Evolutionary conservation across 2,113 vertebrate species (phyloP), one percentile per base, ranked within the genome.

Genomic region (Mormyrus lacerda): DNA sequence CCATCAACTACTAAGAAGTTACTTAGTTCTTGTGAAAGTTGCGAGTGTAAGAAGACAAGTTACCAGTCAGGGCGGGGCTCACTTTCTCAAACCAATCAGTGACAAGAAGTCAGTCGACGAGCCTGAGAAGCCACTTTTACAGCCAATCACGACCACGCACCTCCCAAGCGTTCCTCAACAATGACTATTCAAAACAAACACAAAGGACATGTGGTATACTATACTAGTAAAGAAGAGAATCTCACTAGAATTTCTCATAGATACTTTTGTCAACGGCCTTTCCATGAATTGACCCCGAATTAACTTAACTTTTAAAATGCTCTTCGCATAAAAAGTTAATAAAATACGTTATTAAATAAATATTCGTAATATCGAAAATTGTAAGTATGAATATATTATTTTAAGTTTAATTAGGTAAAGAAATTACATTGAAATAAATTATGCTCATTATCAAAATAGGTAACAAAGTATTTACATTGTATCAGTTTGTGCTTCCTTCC

Each of bases 1-100:
- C 91, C 91, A 90, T 86, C 84, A 92, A 93, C 92, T 89, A 91
- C 88, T 91, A 69, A 73, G 90, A 91, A 89, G 90, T 94, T 93
- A 95, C 94, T 95, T 93, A 94, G 94, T 92, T 92, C 94, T 92
- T 92, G 65, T 90, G 89, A 94, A 97, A 96, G 95, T 94, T 96
- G 96, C 88, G 91, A 90, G 90, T 91, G 92, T 93, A 90, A 94
- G 93, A 93, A 94, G 76, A 95, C 94, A 97, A 96, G 95, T 97
- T 97, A 94, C 95, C 91, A 53, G 91, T 89, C 88, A 89, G 42
- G 91, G 91, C 92, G 90, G 88, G 87, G 48, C 58, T 27, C 76
- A n/a, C 76, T 48, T 53, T 35, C 50, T 85, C 88, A 87, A 92
- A 92, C 97, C 97, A 97, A 97, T 97, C 94, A 94, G 93, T 91